These are phyloP conservation scores for Mercenaria mercenaria DNA, from an alignment of 1,140 invertebrate species.

Conservation along the genomic window DNA sequence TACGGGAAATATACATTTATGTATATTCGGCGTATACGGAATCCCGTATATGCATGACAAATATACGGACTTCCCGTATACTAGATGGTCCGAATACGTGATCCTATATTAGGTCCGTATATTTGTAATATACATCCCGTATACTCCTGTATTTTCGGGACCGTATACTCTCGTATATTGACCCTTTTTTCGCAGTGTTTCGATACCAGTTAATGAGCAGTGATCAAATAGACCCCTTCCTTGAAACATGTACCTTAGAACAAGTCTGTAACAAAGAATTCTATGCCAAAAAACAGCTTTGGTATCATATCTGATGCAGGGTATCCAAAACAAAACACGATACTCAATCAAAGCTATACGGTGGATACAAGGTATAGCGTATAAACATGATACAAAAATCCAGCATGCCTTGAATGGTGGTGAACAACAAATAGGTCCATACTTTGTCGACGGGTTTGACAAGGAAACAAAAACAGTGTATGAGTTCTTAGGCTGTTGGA, in stretches of 20 bases:
- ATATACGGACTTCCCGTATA: too few species aligned
- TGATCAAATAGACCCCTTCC: not conserved
- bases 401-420: constrained; percentile 26
- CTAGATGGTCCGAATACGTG: too few species aligned
- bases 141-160: too few species aligned
- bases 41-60: too few species aligned
- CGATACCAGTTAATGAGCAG: constrained; percentile 32
- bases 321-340: not conserved
- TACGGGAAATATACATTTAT: too few species aligned
- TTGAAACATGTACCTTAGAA: not conserved
- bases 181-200: too few species aligned
- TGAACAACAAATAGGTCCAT: not conserved
- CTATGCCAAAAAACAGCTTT: not conserved
- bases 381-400: not conserved
- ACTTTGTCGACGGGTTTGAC: constrained; percentile 21
- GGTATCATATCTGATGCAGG: constrained; percentile 12
- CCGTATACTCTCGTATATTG: too few species aligned
- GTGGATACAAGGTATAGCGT: not conserved
- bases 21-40: too few species aligned
- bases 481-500: not conserved
- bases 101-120: too few species aligned
- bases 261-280: constrained; percentile 32
- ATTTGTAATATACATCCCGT: too few species aligned
- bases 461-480: not conserved
- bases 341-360: constrained; percentile 25